These are phyloP conservation scores for Gnathonemus echidnorhynchus DNA, from an alignment of 2,113 vertebrate species.

Conservation along the genomic window DNA sequence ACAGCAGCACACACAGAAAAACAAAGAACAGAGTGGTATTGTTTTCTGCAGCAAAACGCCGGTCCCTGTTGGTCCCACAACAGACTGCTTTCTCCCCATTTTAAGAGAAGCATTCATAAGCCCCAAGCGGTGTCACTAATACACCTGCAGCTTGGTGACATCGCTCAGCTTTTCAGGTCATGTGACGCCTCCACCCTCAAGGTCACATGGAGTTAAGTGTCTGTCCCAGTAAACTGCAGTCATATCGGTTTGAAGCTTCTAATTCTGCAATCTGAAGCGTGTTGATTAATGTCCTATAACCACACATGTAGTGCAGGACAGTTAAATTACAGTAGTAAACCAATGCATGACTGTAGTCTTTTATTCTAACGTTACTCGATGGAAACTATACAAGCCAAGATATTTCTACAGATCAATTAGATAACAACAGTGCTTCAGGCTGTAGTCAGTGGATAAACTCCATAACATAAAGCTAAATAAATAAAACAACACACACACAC, in stretches of 20 bases:
- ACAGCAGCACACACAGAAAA: background rate
- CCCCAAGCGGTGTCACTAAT: background rate
- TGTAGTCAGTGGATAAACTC: background rate
- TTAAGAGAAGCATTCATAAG: background rate
- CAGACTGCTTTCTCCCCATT: background rate
- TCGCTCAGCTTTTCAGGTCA: background rate
- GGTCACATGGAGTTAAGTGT: background rate
- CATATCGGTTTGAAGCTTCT: background rate
- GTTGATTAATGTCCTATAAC: background rate
- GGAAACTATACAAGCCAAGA: background rate
- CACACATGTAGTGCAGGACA: background rate
- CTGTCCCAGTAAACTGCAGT: background rate
- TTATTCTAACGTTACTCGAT: background rate
- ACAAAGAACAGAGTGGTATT: slow-evolving; percentile 2
- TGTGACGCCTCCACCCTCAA: background rate
- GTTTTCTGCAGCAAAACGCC: background rate
- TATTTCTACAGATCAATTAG: background rate
- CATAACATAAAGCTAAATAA: background rate
- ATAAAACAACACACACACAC: background rate
- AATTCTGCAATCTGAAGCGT: background rate
- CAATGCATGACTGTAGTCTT: background rate
- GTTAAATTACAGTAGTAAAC: background rate
- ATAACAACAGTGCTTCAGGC: background rate
- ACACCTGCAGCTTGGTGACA: background rate
- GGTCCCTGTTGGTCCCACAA: background rate